phyloP scores from a whole-genome alignment of 2,797 vertebrate genomes.

The Chaenodraco wilsoni region DNA sequence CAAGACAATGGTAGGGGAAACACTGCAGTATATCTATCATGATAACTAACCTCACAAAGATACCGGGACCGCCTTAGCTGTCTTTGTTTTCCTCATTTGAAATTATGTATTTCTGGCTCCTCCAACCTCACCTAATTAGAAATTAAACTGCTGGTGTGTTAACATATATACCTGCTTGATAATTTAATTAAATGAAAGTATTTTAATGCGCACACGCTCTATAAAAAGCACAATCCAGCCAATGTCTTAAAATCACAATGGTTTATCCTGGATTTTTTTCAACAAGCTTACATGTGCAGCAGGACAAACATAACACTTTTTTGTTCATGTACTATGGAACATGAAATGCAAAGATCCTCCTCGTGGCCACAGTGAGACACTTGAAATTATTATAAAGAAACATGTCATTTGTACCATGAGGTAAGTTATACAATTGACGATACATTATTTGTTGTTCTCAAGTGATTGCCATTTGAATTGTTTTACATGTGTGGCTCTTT shows the following conservation, averaged over 20 bases:
- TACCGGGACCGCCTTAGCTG: conserved; percentile 29
- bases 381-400: conserved; percentile 62
- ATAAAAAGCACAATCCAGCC: too few relatives aligned
- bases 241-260: conserved; percentile 11
- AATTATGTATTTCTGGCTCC: conserved; percentile 49
- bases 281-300: conserved; percentile 59
- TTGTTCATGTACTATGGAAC: conserved; percentile 52
- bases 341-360: conserved; percentile 73
- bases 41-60: conserved; percentile 57
- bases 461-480: conserved; percentile 41
- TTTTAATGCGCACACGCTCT: neutral
- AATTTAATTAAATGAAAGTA: conserved; percentile 11
- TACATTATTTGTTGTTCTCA: conserved; percentile 41
- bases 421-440: conserved; percentile 27
- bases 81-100: conserved; percentile 53
- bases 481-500: conserved; percentile 29
- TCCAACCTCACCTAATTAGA: conserved; percentile 52
- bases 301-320: conserved; percentile 59
- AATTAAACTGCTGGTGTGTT: conserved; percentile 44
- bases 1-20: too few relatives aligned
- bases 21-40: conserved; percentile 50
- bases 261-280: conserved; percentile 42
- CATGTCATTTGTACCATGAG: conserved; percentile 29
- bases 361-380: conserved; percentile 32
- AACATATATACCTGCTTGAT: conserved; percentile 40